phyloP scores from a whole-genome alignment of 2,888 invertebrate genomes.

The Drosophila sordidapex region DNA sequence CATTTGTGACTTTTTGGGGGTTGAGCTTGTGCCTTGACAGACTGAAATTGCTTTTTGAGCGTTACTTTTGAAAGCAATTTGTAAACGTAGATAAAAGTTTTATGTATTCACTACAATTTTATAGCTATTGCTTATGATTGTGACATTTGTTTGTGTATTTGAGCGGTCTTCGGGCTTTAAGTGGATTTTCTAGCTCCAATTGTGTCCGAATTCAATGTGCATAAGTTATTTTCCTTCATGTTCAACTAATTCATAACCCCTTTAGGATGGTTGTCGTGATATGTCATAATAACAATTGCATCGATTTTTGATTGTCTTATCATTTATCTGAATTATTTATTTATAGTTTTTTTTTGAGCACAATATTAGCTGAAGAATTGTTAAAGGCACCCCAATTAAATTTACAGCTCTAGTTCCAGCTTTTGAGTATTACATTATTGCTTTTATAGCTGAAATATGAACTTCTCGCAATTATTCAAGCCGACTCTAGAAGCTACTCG shows the following conservation, averaged over 20 bases:
- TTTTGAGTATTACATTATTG: neutral
- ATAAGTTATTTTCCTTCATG: neutral
- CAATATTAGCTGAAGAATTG: neutral
- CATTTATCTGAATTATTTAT: neutral
- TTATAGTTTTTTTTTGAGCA: neutral
- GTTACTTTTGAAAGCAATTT: slow-evolving; percentile 16
- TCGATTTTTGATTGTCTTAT: neutral
- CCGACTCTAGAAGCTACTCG: neutral
- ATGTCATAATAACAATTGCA: neutral
- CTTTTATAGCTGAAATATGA: neutral
- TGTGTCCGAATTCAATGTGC: neutral
- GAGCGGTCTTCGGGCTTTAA: neutral
- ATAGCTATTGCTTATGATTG: neutral
- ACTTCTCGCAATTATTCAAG: neutral
- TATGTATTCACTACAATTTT: neutral
- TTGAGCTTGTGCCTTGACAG: slow-evolving; percentile 16
- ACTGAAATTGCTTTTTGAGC: slow-evolving; percentile 22
- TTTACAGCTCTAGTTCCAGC: neutral
- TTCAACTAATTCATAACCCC: neutral
- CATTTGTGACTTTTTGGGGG: slow-evolving; percentile 4
- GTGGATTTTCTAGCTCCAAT: neutral
- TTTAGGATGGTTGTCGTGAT: neutral
- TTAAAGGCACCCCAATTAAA: neutral
- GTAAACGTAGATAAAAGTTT: neutral
- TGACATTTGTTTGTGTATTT: neutral